A percentile compares a stretch with the other conserved stretches of the same genome.
phyloP scores from a whole-genome alignment of 2,113 vertebrate species.

The Pungitius pungitius region DNA sequence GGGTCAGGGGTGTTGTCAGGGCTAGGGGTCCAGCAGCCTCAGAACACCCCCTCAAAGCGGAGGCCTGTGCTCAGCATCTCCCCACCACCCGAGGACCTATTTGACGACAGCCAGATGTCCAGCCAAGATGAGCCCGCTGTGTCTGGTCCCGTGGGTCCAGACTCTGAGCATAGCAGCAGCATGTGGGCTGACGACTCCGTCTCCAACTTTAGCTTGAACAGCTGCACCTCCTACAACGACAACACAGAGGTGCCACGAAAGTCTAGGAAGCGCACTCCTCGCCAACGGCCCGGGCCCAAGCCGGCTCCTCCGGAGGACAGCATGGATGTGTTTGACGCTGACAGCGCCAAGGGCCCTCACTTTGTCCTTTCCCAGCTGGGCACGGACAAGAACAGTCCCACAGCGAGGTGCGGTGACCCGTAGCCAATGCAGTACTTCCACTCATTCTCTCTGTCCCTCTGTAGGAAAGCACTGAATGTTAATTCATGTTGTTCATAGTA shows the following conservation, averaged over 20 bases:
- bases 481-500: constrained; percentile 8
- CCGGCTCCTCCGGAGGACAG: constrained; percentile 90
- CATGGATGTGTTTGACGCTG: constrained; percentile 99
- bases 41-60: constrained; percentile 92
- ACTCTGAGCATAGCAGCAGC: constrained; percentile 97
- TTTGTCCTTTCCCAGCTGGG: constrained; percentile 98
- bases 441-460: not conserved
- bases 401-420: constrained; percentile 81
- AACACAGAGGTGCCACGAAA: constrained; percentile 98
- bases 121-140: constrained; percentile 92
- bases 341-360: constrained; percentile 98
- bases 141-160: constrained; percentile 73
- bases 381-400: constrained; percentile 91
- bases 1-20: constrained; percentile 58
- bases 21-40: constrained; percentile 80
- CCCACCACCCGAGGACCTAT: constrained; percentile 95
- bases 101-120: constrained; percentile 98
- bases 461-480: not conserved
- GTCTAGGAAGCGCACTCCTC: constrained; percentile 95
- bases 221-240: constrained; percentile 97
- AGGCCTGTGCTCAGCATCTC: constrained; percentile 97
- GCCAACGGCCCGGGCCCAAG: constrained; percentile 95
- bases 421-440: constrained; percentile 1
- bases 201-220: constrained; percentile 99
- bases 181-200: constrained; percentile 98